A percentile compares a stretch with the other conserved stretches of the same genome.
These are phyloP conservation scores for Drosophila ohnishii DNA, from an alignment of 1,140 invertebrate genomes.

Conservation along the genomic window DNA sequence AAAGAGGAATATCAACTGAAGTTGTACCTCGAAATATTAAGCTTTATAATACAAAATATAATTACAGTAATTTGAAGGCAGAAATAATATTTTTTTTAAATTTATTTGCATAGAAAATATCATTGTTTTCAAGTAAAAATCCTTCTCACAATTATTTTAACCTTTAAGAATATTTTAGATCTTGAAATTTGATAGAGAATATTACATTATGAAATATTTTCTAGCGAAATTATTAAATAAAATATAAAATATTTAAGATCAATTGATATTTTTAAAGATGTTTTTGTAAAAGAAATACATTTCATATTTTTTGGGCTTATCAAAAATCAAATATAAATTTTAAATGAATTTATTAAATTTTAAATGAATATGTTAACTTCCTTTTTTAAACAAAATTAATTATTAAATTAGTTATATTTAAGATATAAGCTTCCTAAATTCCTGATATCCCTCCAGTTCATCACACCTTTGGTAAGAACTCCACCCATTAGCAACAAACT, in stretches of 20 bases:
- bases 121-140: too few species aligned
- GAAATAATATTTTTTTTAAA: not conserved
- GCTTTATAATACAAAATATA: not conserved
- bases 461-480: not conserved
- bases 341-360: not conserved
- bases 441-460: not conserved
- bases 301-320: not conserved
- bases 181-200: not conserved
- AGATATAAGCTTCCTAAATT: too few species aligned
- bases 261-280: too few species aligned
- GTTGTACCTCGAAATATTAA: not conserved
- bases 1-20: not conserved
- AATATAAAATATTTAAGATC: not conserved
- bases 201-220: not conserved
- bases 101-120: not conserved
- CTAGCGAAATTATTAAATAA: too few species aligned
- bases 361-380: not conserved
- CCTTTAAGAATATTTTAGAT: not conserved
- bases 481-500: conserved; percentile 12
- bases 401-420: too few species aligned
- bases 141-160: not conserved
- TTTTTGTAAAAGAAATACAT: not conserved
- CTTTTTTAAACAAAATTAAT: not conserved
- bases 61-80: not conserved
- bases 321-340: not conserved